Base-by-base conservation (phyloP, 2,113 vertebrate genomes). In the Pluvianellus socialis region DNA sequence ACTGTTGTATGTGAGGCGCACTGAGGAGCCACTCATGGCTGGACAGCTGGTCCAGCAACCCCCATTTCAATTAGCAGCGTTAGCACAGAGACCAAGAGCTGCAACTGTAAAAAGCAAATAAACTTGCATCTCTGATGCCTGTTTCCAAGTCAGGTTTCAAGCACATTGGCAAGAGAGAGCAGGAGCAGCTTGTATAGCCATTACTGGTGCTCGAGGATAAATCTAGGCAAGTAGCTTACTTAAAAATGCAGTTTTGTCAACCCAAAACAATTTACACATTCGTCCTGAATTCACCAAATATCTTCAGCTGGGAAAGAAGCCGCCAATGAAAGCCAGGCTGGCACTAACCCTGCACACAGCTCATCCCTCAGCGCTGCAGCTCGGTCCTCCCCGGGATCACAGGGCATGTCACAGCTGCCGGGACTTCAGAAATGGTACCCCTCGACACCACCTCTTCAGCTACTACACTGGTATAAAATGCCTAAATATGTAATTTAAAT, bases 51-150 rank as follows among this genome's bases (percentile, higher is more conserved):
- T 21, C 53, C 79, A 63, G 52, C 82, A 66, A 19, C 18, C 38
- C 58, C 38, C 63, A 45, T 38, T 76, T 85, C 89, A 87, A 75
- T 79, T 10, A 94, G 68, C 79, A 91, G 67, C 18, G 1, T 38
- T 28, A 88, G 55, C 12, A 7, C 59, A 65, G 58, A 92, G 35
- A 38, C 92, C 63, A 66, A 28, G 62, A 77, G 52, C 38, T 77
- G n/a, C 68, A 74, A 86, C 83, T 63, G 63, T 50, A 79, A 56
- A 94, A 91, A 91, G 38, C 91, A 87, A 81, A 87, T 33, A 71
- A 91, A 81, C 73, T 68, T 45, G 13, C 66, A 65, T 7, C 44
- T 44, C 85, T 42, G 40, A 20, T 7, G 19, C 33, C 0, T 2
- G 52, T 84, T 96, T 86, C 83, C 88, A 67, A 86, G 86, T 63